Percentiles rank a stretch among this genome's conserved stretches.
Evolutionary conservation across 2,113 vertebrate genomes (phyloP).

Genomic region (Myocastor coypus): DNA sequence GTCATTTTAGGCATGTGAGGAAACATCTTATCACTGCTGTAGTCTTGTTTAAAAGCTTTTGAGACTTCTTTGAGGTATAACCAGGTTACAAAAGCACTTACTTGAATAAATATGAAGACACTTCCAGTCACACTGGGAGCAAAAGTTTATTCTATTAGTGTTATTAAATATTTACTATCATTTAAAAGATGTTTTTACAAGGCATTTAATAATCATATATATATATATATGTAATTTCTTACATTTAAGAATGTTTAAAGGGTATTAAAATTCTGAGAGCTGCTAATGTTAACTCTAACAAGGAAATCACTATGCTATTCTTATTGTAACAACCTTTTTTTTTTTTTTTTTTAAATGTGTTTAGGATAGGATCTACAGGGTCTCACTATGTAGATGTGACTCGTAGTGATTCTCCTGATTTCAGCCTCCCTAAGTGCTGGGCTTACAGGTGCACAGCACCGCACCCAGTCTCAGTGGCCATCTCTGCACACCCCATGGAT

Average conservation of each 20-base stretch:
- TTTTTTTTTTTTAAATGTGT: no score
- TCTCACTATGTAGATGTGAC: no score
- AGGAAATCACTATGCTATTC: neutral
- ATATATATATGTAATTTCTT: conserved; percentile 59
- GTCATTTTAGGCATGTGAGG: conserved; percentile 77
- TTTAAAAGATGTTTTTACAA: conserved; percentile 64
- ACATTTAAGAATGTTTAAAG: conserved; percentile 60
- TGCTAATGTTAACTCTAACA: conserved; percentile 9
- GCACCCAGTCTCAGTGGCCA: no score
- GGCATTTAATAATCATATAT: conserved; percentile 69
- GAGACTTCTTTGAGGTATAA: conserved; percentile 73
- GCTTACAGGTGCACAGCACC: no score
- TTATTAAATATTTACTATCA: conserved; percentile 72
- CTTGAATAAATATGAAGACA: conserved; percentile 73
- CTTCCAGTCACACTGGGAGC: conserved; percentile 71
- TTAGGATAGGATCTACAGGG: no score
- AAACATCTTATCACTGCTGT: conserved; percentile 65
- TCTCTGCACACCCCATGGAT: no score
- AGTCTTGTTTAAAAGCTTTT: conserved; percentile 81
- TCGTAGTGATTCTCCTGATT: no score
- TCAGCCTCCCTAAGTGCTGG: no score
- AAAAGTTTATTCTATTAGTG: conserved; percentile 69
- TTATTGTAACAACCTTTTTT: neutral
- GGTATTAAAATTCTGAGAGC: neutral
- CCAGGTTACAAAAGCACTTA: conserved; percentile 72